A percentile compares a stretch with the other conserved stretches of the same genome.
These are phyloP conservation scores for Ernsta delagoae DNA, from an alignment of 2,888 invertebrate genomes.

Conservation along the genomic window DNA sequence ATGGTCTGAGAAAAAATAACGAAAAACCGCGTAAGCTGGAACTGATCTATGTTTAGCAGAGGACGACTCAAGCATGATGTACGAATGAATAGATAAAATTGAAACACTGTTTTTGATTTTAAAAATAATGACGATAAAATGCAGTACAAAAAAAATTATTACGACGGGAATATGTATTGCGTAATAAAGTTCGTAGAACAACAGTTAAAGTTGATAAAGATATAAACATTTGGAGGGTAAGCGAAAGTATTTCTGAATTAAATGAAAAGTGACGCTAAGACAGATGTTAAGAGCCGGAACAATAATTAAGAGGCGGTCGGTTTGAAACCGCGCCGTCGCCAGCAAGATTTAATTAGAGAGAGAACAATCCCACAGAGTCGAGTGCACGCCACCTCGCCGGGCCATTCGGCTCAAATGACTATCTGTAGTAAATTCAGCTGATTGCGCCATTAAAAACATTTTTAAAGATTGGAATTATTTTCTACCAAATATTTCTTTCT, in stretches of 20 bases:
- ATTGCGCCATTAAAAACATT: conserved; percentile 14
- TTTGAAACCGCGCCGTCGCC: conserved; percentile 77
- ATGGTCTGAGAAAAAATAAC: no score
- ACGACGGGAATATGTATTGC: no score
- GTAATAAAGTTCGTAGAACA: not conserved
- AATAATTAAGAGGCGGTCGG: conserved; percentile 84
- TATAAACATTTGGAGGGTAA: conserved; percentile 21
- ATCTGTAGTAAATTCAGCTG: conserved; percentile 30
- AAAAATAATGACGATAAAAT: no score
- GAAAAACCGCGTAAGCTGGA: no score
- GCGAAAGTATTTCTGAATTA: conserved; percentile 71
- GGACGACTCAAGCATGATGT: no score
- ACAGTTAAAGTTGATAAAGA: conserved; percentile 58
- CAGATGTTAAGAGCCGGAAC: conserved; percentile 82
- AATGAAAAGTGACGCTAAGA: conserved; percentile 80
- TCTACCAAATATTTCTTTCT: not conserved
- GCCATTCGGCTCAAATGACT: conserved; percentile 33
- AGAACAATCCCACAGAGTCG: conserved; percentile 60
- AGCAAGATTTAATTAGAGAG: conserved; percentile 83
- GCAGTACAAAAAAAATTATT: no score
- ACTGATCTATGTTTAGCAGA: no score
- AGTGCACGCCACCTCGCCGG: conserved; percentile 25
- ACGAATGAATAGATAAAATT: no score
- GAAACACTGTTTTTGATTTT: no score
- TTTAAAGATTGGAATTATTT: not conserved